Evolutionary conservation across 1,140 invertebrate species (phyloP), one percentile per base, ranked within the genome.

Genomic region (Apis dorsata): DNA sequence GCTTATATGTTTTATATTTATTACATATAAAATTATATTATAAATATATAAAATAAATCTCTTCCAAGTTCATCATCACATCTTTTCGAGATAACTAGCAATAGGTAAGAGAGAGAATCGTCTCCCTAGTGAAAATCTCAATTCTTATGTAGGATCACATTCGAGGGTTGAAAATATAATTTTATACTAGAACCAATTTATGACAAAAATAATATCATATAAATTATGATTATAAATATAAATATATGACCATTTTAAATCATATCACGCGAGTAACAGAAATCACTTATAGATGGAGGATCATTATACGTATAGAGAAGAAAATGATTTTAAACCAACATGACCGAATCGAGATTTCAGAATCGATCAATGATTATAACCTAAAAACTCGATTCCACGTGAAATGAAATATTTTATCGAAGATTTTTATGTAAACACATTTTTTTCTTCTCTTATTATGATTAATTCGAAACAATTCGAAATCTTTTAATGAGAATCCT

Each of bases 181-280:
- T 93, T 93, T 92, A 86, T 92, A 93, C 90, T 92, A 93, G 91
- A 87, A 72, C 55, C 71, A 71, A 85, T 83, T 89, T 85, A 83
- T 44, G 65, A 57, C 66, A 88, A 89, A 76, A 87, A 51, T 90
- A 86, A 44, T 83, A 85, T 81, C 79, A 86, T 83, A 86, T 70
- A 82, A 71, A 85, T 72, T 28, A 84, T 60, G 57, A 77, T 75
- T 85, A 84, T 88, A 85, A 60, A 84, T 65, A 80, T 80, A 74
- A 76, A 84, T 73, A 79, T 80, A 84, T 69, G 87, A 89, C 86
- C 88, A 89, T 87, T 88, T 84, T 65, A 85, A 44, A 86, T 90
- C 89, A 89, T 90, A 90, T 90, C 90, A 90, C 59, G 68, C 69
- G 79, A 89, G 57, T 81, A 68, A 77, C 79, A 71, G 80, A 72